Evolutionary conservation across 1,140 invertebrate genomes (phyloP).

Genomic region (Bursaphelenchus mucronatus): DNA sequence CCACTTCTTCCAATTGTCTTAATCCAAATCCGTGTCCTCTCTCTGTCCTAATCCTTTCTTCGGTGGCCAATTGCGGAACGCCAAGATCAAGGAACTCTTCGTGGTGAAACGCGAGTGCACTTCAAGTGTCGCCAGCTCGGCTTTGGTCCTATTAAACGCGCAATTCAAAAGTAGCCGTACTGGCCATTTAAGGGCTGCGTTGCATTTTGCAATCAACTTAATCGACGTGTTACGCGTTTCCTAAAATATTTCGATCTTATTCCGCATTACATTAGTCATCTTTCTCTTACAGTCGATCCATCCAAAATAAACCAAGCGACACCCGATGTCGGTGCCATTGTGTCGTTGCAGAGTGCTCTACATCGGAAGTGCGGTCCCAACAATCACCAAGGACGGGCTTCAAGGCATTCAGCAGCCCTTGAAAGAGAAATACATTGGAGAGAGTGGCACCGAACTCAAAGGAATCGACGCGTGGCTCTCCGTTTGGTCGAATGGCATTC

Average conservation of each 20-base stretch:
- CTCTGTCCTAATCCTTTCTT: too few species aligned
- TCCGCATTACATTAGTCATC: neutral
- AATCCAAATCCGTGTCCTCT: too few species aligned
- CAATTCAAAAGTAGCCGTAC: too few species aligned
- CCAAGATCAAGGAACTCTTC: too few species aligned
- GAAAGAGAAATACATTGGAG: slow-evolving; percentile 77
- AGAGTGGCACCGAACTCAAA: slow-evolving; percentile 69
- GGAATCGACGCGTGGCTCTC: slow-evolving; percentile 95
- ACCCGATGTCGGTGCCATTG: slow-evolving; percentile 39
- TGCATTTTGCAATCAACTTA: too few species aligned
- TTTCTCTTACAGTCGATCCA: neutral
- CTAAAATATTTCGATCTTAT: neutral
- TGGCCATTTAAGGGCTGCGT: too few species aligned
- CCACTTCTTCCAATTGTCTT: too few species aligned
- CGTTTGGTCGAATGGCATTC: slow-evolving; percentile 90
- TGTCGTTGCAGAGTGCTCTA: slow-evolving; percentile 84
- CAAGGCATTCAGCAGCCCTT: slow-evolving; percentile 95
- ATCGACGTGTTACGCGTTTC: too few species aligned
- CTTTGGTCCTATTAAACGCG: too few species aligned
- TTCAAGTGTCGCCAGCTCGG: too few species aligned
- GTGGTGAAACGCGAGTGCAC: too few species aligned
- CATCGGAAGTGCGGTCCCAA: slow-evolving; percentile 90
- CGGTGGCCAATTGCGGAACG: too few species aligned
- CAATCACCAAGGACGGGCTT: slow-evolving; percentile 92
- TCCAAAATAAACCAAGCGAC: neutral